Evolutionary conservation across 2,113 vertebrate species (phyloP), one percentile per base, ranked within the genome.

Genomic region (Osmerus eperlanus): DNA sequence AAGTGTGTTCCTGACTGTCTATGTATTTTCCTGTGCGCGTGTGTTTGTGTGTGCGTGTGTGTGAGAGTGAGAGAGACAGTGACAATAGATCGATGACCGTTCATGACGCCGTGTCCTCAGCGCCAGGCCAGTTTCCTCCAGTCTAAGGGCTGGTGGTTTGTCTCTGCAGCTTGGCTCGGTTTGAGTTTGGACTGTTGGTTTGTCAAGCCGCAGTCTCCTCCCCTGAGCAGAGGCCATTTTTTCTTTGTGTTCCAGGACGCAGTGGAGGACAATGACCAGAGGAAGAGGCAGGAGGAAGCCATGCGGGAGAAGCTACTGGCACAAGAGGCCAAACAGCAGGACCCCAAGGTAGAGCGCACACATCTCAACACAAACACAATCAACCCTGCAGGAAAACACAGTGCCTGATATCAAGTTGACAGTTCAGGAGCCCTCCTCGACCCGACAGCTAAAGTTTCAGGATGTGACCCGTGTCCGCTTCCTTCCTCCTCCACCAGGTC

Each of bases 241-340:
- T 71, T 76, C 68, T 62, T 64, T 70, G 75, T 65, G 55, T 65
- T 69, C 77, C 85, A 99, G 97, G 95, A 97, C 47, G 97, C 97
- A 0, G 90, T 96, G 84, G 94, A 91, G 87, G 93, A 95, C 73
- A 98, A 99, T 0, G 95, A 97, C 83, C 92, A 86, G 63, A 93
- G 94, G 64, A 96, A 95, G 86, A 98, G 94, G 87, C 96, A 99
- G 88, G 97, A 99, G 87, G 89, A 96, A 85, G 96, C 96, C 54
- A 91, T 97, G 93, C 87, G 95, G 80, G 96, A 97, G 82, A 97
- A 98, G 89, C 87, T 96, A 85, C 89, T 98, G 87, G 97, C 96
- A 62, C 94, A 97, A 91, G 96, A 98, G 91, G 96, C 95, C 25
- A 97, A 97, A 89, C 94, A 97, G 88, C 93, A 96, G 67, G 94